Evolutionary conservation across 2,888 invertebrate genomes (phyloP).

Genomic region (Drosophila anceps): DNA sequence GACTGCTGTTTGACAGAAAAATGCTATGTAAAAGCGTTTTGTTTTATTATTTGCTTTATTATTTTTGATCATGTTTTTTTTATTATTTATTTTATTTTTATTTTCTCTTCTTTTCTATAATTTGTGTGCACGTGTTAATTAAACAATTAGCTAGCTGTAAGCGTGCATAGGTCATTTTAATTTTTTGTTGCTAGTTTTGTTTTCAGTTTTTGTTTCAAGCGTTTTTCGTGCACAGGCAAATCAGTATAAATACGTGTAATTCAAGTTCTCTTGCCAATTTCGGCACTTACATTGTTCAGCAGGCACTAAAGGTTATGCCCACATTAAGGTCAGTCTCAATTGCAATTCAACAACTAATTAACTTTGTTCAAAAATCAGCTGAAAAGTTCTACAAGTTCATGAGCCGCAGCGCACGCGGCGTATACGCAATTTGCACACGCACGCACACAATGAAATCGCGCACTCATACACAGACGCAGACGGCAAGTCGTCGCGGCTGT

Average conservation of each 20-base stretch:
- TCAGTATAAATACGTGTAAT: constrained; percentile 32
- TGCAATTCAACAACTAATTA: constrained; percentile 17
- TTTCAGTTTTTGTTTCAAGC: constrained; percentile 4
- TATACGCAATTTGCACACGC: constrained; percentile 65
- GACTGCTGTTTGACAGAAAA: constrained; percentile 13
- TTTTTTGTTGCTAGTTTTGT: constrained; percentile 14
- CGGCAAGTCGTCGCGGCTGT: constrained; percentile 25
- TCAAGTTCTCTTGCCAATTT: constrained; percentile 47
- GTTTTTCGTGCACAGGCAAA: constrained; percentile 1
- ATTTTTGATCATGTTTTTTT: constrained; percentile 27
- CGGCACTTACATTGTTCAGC: constrained; percentile 64
- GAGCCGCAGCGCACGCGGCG: constrained; percentile 41
- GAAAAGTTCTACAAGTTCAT: constrained; percentile 51
- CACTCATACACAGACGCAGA: constrained; percentile 11
- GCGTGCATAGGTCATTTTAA: constrained; percentile 40
- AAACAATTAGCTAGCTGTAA: constrained; percentile 58
- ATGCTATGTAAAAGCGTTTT: constrained; percentile 33
- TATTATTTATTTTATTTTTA: constrained; percentile 15
- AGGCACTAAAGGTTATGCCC: constrained; percentile 15
- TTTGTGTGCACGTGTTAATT: constrained; percentile 74
- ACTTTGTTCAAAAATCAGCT: constrained; percentile 20
- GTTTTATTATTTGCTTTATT: constrained; percentile 26
- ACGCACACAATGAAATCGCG: constrained; percentile 12
- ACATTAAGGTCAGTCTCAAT: constrained; percentile 41
- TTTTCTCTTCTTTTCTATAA: constrained; percentile 31